Conservation (phyloP, 2,113 vertebrate genomes). For the Chascanopsetta lugubris region DNA sequence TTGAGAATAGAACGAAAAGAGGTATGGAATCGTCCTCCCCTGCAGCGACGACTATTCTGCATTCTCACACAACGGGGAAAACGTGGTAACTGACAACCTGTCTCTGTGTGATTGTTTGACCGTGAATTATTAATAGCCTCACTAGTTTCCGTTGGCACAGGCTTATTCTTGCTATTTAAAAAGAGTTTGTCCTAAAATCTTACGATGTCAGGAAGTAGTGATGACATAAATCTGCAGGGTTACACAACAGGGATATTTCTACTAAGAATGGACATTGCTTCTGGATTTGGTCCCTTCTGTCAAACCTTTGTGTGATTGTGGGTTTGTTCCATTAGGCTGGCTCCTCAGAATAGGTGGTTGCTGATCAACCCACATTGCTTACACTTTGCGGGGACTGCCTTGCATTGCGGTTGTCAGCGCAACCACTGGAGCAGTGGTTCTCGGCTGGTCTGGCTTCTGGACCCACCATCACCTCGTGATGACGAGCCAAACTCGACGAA, state of each 20-base stretch:
- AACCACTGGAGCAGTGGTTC: too few species aligned
- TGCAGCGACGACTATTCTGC: conserved; percentile 42
- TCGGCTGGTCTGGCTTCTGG: too few species aligned
- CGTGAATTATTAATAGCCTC: conserved; percentile 78
- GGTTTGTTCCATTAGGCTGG: conserved; percentile 47
- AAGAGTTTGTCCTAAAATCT: conserved; percentile 37
- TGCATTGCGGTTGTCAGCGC: conserved; percentile 36
- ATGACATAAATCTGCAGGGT: conserved; percentile 30
- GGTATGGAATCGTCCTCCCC: conserved; percentile 29
- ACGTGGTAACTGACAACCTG: conserved; percentile 74
- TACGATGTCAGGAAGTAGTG: not conserved
- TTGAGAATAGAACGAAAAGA: conserved; percentile 22
- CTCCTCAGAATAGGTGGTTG: too few species aligned
- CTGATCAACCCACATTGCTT: conserved; percentile 47
- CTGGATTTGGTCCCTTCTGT: conserved; percentile 18
- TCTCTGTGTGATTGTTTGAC: conserved; percentile 66
- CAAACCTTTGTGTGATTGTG: conserved; percentile 22
- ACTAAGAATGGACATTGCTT: conserved; percentile 2
- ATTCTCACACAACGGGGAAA: conserved; percentile 52
- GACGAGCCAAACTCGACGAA: too few species aligned
- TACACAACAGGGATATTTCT: conserved; percentile 26
- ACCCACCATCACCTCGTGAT: too few species aligned
- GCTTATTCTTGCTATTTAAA: conserved; percentile 61
- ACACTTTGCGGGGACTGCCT: conserved; percentile 42
- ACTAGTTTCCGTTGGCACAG: conserved; percentile 49